Percentiles rank a stretch among this genome's conserved stretches.
phyloP scores from a whole-genome alignment of 2,888 invertebrate species.

The Neelides folsomi region DNA sequence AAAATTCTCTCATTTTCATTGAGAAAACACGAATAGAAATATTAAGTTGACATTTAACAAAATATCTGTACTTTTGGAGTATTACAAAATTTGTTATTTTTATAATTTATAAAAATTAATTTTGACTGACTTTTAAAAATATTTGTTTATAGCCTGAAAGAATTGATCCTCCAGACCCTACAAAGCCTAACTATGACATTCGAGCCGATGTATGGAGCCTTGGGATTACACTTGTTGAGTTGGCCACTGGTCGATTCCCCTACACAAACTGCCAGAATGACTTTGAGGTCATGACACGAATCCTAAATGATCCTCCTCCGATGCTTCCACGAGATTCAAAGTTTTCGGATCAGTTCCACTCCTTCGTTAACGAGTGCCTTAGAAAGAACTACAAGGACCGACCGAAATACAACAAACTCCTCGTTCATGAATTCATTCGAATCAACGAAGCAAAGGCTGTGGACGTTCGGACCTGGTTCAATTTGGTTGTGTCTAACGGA shows the following conservation, averaged over 20 bases:
- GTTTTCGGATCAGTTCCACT: slow-evolving; percentile 74
- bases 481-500: slow-evolving; percentile 10
- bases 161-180: slow-evolving; percentile 85
- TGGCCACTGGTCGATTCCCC: slow-evolving; percentile 92
- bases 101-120: neutral
- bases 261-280: slow-evolving; percentile 90
- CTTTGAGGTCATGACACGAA: slow-evolving; percentile 89
- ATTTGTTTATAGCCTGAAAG: slow-evolving; percentile 65
- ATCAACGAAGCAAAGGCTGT: slow-evolving; percentile 52
- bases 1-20: neutral
- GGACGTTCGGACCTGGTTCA: slow-evolving; percentile 73
- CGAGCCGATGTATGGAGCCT: slow-evolving; percentile 99
- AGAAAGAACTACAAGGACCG: slow-evolving; percentile 85
- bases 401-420: slow-evolving; percentile 82
- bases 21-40: neutral
- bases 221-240: slow-evolving; percentile 88
- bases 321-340: slow-evolving; percentile 60
- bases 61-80: neutral
- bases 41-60: neutral
- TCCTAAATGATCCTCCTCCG: slow-evolving; percentile 79
- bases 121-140: neutral
- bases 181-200: slow-evolving; percentile 92
- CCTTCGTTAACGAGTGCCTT: slow-evolving; percentile 81
- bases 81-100: slow-evolving; percentile 1
- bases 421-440: slow-evolving; percentile 77